phyloP scores from a whole-genome alignment of 2,113 vertebrate species.

The Hiodon alosoides region DNA sequence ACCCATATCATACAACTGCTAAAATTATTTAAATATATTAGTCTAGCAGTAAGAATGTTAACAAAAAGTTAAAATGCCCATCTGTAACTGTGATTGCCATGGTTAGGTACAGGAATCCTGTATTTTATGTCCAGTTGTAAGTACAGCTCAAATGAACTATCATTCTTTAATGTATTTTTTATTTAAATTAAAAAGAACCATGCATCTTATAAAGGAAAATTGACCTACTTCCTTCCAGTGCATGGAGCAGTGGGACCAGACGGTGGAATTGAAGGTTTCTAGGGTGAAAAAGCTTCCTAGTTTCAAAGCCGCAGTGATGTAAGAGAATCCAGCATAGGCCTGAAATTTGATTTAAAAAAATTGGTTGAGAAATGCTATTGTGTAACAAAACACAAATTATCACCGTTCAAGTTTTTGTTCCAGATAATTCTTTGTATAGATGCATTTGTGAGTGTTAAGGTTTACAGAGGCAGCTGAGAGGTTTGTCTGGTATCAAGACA shows the following conservation, averaged over 20 bases:
- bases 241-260: slow-evolving; percentile 68
- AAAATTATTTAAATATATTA: too few species aligned
- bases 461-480: not conserved
- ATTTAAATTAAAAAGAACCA: not conserved
- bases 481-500: not conserved
- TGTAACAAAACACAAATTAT: too few species aligned
- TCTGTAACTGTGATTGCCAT: too few species aligned
- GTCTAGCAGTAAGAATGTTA: too few species aligned
- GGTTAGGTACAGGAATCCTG: not conserved
- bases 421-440: not conserved
- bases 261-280: slow-evolving; percentile 60
- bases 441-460: not conserved
- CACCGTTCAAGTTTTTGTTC: not conserved
- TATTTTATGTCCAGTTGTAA: not conserved
- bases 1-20: too few species aligned
- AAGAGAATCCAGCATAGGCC: slow-evolving; percentile 91
- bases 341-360: slow-evolving; percentile 32
- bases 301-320: slow-evolving; percentile 63
- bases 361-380: too few species aligned
- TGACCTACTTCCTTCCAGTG: slow-evolving; percentile 60
- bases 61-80: too few species aligned
- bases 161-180: not conserved
- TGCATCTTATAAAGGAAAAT: not conserved
- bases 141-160: not conserved
- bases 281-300: slow-evolving; percentile 61